Conservation (phyloP, 2,113 vertebrate species). For the Lontra canadensis region DNA sequence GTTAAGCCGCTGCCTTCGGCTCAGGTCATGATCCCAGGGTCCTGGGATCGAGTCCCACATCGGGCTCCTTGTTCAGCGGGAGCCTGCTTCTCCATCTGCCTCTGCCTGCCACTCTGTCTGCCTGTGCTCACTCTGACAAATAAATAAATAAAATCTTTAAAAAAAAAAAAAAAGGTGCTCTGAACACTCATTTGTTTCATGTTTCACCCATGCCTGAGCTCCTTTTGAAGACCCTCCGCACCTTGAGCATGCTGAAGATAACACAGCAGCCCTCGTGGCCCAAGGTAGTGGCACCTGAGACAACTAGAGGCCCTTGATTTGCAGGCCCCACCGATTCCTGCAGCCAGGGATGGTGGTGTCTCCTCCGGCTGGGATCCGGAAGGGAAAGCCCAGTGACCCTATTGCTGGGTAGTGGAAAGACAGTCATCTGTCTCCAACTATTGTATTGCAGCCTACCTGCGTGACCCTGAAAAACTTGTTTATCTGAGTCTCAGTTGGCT, state of each 20-base stretch:
- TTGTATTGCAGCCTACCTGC: background rate
- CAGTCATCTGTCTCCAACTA: background rate
- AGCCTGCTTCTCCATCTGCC: too few relatives aligned
- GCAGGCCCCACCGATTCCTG: background rate
- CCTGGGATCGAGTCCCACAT: too few relatives aligned
- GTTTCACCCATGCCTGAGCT: background rate
- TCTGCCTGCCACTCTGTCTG: too few relatives aligned
- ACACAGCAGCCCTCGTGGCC: background rate
- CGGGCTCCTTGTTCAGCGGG: too few relatives aligned
- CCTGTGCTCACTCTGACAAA: too few relatives aligned
- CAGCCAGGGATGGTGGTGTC: background rate
- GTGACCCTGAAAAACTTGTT: background rate
- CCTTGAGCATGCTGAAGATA: background rate
- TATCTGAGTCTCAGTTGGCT: background rate
- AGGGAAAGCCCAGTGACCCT: background rate
- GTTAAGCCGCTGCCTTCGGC: too few relatives aligned
- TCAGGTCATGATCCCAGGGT: too few relatives aligned
- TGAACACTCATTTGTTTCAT: background rate
- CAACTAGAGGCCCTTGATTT: background rate
- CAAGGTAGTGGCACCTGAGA: background rate
- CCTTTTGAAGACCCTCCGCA: background rate
- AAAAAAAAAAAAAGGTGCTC: background rate
- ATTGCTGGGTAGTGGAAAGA: background rate
- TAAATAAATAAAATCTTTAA: too few relatives aligned
- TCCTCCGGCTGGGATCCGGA: background rate